Conservation (phyloP, 64 coral and sea anemone species). For the Montipora foliosa region DNA sequence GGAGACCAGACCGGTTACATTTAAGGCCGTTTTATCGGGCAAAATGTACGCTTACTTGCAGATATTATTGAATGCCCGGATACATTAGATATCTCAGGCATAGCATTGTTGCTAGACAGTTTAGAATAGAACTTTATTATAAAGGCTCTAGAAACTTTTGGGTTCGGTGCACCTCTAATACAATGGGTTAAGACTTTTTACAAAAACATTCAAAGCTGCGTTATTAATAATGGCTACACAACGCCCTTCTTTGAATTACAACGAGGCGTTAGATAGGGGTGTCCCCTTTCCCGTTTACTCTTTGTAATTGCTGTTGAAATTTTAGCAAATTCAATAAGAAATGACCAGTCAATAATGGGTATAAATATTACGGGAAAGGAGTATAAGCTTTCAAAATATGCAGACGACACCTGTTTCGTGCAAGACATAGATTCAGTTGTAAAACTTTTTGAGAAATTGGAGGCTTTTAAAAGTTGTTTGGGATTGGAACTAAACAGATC, state of each 20-base stretch:
- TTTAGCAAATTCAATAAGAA: background rate
- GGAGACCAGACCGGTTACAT: too few relatives aligned
- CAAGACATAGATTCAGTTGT: background rate
- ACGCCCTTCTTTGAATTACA: background rate
- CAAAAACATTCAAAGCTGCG: background rate
- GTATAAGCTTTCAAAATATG: background rate
- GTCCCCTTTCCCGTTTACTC: background rate
- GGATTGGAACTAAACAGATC: background rate
- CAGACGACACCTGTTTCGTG: background rate
- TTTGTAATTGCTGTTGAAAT: background rate
- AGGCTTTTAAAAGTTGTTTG: background rate
- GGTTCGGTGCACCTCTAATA: too few relatives aligned
- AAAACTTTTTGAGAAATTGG: background rate
- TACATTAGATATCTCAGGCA: too few relatives aligned
- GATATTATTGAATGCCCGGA: too few relatives aligned
- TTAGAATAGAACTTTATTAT: too few relatives aligned
- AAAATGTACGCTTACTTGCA: too few relatives aligned
- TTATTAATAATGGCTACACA: background rate
- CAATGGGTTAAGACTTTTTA: too few relatives aligned
- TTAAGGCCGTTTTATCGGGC: too few relatives aligned
- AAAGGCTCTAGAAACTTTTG: too few relatives aligned
- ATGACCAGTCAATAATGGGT: background rate
- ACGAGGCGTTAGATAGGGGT: background rate
- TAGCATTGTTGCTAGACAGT: too few relatives aligned
- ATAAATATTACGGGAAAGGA: background rate